Evolutionary conservation across 2,113 vertebrate genomes (phyloP).

Genomic region (Ibidorhyncha struthersii): DNA sequence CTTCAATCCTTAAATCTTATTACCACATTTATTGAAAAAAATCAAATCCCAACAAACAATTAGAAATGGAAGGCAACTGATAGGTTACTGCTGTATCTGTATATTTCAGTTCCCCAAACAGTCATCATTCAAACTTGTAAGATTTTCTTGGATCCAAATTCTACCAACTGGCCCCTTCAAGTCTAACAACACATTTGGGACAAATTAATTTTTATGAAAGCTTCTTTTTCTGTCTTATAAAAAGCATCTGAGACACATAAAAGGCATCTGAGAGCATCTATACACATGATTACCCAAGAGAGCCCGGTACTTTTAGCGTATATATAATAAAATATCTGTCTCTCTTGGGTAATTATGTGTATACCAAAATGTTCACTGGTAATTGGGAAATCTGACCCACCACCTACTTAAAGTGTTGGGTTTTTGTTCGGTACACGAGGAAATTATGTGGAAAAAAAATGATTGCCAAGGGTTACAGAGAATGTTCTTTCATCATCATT

Average conservation of each 20-base stretch:
- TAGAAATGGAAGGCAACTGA: constrained; percentile 23
- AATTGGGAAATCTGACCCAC: constrained; percentile 30
- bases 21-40: constrained; percentile 57
- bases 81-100: constrained; percentile 20
- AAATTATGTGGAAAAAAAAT: constrained; percentile 30
- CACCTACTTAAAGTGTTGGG: not conserved
- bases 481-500: constrained; percentile 63
- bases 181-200: not conserved
- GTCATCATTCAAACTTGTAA: not conserved
- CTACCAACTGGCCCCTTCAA: not conserved
- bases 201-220: constrained; percentile 21
- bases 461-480: constrained; percentile 4
- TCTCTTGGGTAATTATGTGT: constrained; percentile 28
- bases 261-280: constrained; percentile 5
- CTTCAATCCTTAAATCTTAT: constrained; percentile 50
- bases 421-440: not conserved
- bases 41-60: constrained; percentile 61
- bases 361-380: constrained; percentile 22
- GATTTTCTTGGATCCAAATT: not conserved
- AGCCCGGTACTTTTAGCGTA: not conserved
- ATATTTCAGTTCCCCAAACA: not conserved
- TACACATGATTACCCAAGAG: constrained; percentile 12
- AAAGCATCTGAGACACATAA: constrained; percentile 11
- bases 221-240: constrained; percentile 20
- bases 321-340: constrained; percentile 24